Base-by-base conservation (phyloP, 2,888 invertebrate genomes). In the Cylindroiulus punctatus region DNA sequence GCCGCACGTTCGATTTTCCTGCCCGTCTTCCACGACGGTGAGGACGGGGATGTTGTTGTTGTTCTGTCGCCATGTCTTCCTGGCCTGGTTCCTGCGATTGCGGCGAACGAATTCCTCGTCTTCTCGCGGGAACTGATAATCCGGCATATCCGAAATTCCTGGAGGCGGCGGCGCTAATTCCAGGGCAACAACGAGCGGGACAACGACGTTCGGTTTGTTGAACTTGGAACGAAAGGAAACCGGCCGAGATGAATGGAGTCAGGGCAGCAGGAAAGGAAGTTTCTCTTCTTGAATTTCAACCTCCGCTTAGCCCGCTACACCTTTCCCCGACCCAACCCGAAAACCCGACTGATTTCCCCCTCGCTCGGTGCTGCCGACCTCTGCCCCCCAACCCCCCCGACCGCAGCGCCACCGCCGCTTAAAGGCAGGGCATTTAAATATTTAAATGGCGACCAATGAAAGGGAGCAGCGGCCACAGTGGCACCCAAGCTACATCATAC, bases 311-410 rank as follows among this genome's bases (percentile, higher is more conserved):
- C n/a, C 52, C 52, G 52, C 52, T 57, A 57, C 57, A 57, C 57
- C 84, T 30, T 42, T 47, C 84, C 84, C 47, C 47, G 40, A 30
- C 42, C 47, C 84, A 44, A 36, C 42, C 42, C 84, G 84, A 30
- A 40, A 82, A 30, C 82, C 47, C 47, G 30, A 84, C 47, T 47
- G 17, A 44, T 17, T 42, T 84, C 84, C 40, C 84, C 42, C 84
- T 84, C 84, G 17, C 84, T 84, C 7, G 7, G 19, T 36, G 36
- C 36, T 36, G 82, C n/a, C 40, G 36, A 82, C 82, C 36, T 40
- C 19, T 82, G 36, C 40, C 82, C 36, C 82, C 7, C 7, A n/a
- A n/a, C 82, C 82, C 30, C 30, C 40, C 12, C 47, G 57, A 57
- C 22, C 57, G 57, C 57, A 57, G 57, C 57, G 57, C 57, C 57